These are phyloP conservation scores for Cetoscarus ocellatus DNA, from an alignment of 2,797 vertebrate species.

Conservation along the genomic window DNA sequence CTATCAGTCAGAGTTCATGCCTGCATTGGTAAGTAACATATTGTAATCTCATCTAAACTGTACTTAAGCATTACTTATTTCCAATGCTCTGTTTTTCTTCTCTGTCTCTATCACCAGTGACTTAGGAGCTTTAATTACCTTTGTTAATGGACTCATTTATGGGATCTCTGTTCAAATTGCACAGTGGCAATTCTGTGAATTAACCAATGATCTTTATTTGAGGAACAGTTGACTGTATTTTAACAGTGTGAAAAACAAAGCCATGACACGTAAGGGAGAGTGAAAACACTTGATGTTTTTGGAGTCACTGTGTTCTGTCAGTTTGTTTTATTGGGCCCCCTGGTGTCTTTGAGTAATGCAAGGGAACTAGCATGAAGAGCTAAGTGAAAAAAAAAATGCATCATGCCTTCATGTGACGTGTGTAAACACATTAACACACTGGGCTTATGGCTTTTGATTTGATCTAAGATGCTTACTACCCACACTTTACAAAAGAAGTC, in stretches of 20 bases:
- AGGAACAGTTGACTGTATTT: conserved; percentile 56
- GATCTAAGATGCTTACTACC: conserved; percentile 25
- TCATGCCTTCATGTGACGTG: conserved; percentile 33
- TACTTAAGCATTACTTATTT: conserved; percentile 21
- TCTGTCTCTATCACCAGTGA: conserved; percentile 31
- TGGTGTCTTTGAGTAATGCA: conserved; percentile 72
- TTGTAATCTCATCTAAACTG: neutral
- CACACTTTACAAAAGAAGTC: too few species aligned
- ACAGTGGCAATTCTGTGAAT: conserved; percentile 65
- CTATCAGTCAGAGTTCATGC: conserved; percentile 97
- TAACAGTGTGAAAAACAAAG: conserved; percentile 38
- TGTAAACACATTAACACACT: conserved; percentile 27
- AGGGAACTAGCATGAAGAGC: conserved; percentile 60
- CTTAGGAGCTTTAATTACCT: conserved; percentile 46
- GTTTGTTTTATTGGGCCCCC: conserved; percentile 77
- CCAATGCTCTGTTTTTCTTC: conserved; percentile 21
- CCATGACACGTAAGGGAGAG: conserved; percentile 33
- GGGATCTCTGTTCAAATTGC: conserved; percentile 45
- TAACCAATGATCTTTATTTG: conserved; percentile 52
- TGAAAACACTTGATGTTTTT: conserved; percentile 59
- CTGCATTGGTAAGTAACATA: conserved; percentile 93
- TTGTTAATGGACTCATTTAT: conserved; percentile 38
- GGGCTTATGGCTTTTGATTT: conserved; percentile 44
- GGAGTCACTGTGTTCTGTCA: conserved; percentile 72
- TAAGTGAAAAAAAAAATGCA: conserved; percentile 77